A percentile compares a stretch with the other conserved stretches of the same genome.
Evolutionary conservation across 2,113 vertebrate species (phyloP).

Genomic region (Ochotona princeps): DNA sequence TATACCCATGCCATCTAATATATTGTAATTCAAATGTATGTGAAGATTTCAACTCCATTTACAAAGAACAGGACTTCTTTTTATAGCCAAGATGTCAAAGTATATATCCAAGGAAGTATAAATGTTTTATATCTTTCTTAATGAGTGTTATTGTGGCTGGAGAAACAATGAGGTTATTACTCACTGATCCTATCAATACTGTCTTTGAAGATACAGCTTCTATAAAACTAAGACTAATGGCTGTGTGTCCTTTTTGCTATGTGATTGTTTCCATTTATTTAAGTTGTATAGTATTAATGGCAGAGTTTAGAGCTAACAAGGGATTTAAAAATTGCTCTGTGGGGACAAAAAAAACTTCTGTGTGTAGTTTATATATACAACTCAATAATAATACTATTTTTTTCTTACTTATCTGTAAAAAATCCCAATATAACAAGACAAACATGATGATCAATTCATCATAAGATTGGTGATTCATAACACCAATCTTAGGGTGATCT

Average conservation of each 20-base stretch:
- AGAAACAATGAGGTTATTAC: slow-evolving; percentile 4
- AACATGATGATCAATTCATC: no score
- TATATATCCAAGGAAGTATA: not conserved
- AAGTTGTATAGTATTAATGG: not conserved
- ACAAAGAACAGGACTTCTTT: not conserved
- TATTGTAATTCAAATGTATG: not conserved
- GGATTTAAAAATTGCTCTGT: not conserved
- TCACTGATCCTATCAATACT: slow-evolving; percentile 3
- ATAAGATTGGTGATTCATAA: no score
- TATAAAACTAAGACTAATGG: not conserved
- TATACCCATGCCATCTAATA: not conserved
- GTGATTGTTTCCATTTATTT: not conserved
- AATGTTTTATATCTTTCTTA: slow-evolving; percentile 33
- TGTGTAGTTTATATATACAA: not conserved
- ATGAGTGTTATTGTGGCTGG: not conserved
- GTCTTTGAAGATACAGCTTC: not conserved
- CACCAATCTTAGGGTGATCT: not conserved
- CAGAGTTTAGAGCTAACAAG: not conserved
- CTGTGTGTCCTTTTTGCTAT: not conserved
- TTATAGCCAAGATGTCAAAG: not conserved
- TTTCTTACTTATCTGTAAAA: slow-evolving; percentile 13
- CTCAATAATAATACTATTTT: not conserved
- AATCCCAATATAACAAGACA: not conserved
- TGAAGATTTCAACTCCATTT: not conserved
- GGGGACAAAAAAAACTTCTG: not conserved